phyloP scores from a whole-genome alignment of 2,113 vertebrate species.

The Coptodon rendalli region DNA sequence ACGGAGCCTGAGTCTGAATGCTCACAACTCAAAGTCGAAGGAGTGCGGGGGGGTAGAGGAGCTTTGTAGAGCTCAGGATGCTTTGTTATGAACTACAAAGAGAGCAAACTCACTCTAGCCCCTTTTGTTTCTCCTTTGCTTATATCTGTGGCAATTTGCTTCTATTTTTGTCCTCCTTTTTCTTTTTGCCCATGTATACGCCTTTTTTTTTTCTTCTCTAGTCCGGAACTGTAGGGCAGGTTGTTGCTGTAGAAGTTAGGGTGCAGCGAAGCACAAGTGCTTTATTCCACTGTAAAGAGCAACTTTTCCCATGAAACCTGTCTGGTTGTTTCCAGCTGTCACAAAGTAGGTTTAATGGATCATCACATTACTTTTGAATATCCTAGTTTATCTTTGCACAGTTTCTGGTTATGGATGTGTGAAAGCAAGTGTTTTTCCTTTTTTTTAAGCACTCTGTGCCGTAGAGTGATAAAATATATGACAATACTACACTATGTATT shows the following conservation, averaged over 20 bases:
- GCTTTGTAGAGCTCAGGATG: conserved; percentile 1
- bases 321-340: conserved; percentile 4
- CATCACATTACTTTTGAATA: background rate
- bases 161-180: background rate
- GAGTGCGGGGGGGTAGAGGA: background rate
- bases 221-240: conserved; percentile 21
- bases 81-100: conserved; percentile 30
- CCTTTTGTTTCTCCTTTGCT: background rate
- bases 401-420: background rate
- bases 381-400: background rate
- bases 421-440: background rate
- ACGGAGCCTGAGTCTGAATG: conserved; percentile 12
- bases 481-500: too few relatives aligned
- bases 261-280: conserved; percentile 8
- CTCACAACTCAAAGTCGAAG: background rate
- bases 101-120: background rate
- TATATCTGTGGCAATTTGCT: background rate
- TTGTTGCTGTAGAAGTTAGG: background rate
- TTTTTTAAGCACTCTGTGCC: background rate
- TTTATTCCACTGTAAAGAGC: conserved; percentile 9
- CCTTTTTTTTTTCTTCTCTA: background rate
- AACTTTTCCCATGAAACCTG: conserved; percentile 3
- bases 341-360: conserved; percentile 17
- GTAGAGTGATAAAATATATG: background rate
- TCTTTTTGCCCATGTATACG: background rate